A percentile compares a stretch with the other conserved stretches of the same genome.
Conservation (phyloP, 2,113 vertebrate genomes). For the Vulpes vulpes region DNA sequence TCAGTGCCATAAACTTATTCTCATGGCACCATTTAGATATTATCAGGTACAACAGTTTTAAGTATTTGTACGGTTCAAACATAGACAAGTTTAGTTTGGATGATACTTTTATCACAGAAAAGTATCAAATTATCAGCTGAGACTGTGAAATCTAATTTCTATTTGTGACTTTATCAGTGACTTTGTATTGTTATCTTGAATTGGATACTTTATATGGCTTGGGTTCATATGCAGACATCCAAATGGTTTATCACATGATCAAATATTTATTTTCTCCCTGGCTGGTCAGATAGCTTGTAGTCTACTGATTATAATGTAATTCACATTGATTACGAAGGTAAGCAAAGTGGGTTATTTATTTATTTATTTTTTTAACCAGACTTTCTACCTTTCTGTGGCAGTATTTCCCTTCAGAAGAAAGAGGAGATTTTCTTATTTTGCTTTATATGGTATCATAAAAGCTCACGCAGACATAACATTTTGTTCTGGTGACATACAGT, state of each 20-base stretch:
- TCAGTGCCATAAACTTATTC: background rate
- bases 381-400: background rate
- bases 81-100: background rate
- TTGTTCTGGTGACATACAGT: background rate
- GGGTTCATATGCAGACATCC: slow-evolving; percentile 31
- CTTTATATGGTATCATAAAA: background rate
- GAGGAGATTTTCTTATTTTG: background rate
- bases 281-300: background rate
- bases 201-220: background rate
- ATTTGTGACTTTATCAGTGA: background rate
- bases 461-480: background rate
- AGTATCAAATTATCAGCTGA: background rate
- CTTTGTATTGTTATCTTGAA: slow-evolving; percentile 31
- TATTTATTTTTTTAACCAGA: background rate
- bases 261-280: slow-evolving; percentile 66
- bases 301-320: slow-evolving; percentile 18
- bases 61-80: background rate
- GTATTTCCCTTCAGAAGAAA: slow-evolving; percentile 47
- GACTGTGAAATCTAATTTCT: slow-evolving; percentile 31
- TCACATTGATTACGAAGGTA: slow-evolving; percentile 50
- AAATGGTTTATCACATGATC: slow-evolving; percentile 61
- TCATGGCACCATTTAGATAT: background rate
- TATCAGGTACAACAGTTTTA: background rate
- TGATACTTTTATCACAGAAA: background rate
- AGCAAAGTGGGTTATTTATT: background rate